phyloP scores from a whole-genome alignment of 2,797 vertebrate species.

The Muscicapa comitata region DNA sequence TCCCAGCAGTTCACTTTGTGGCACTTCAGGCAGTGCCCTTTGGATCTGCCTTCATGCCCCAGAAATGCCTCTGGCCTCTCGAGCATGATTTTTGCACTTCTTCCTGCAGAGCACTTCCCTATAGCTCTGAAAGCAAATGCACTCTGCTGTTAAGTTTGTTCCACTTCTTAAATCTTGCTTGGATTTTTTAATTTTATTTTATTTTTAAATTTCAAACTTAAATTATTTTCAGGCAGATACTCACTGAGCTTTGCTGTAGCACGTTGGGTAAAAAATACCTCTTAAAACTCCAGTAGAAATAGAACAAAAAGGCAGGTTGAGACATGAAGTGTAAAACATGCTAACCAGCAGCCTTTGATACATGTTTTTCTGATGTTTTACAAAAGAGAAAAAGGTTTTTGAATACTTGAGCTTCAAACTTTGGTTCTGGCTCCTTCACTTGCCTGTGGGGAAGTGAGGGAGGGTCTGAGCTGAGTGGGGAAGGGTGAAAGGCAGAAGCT shows the following conservation, averaged over 20 bases:
- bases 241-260: constrained; percentile 13
- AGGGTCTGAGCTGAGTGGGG: not conserved
- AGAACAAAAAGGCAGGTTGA: constrained; percentile 24
- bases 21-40: not conserved
- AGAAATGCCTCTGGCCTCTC: not conserved
- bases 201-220: not conserved
- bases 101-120: not conserved
- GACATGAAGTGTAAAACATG: constrained; percentile 11
- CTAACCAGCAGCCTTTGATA: constrained; percentile 41
- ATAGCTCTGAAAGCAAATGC: not conserved
- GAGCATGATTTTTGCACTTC: not conserved
- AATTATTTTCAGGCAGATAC: not conserved
- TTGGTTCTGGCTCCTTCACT: not conserved
- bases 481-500: not conserved
- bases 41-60: not conserved
- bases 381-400: not conserved
- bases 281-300: constrained; percentile 9
- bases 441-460: not conserved
- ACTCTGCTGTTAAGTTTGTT: not conserved
- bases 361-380: not conserved
- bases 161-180: not conserved
- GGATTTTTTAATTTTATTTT: not conserved
- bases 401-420: not conserved
- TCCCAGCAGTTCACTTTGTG: not conserved
- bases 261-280: constrained; percentile 4